These are phyloP conservation scores for Sebastes steindachneri DNA, from an alignment of 2,797 vertebrate genomes.

Conservation along the genomic window DNA sequence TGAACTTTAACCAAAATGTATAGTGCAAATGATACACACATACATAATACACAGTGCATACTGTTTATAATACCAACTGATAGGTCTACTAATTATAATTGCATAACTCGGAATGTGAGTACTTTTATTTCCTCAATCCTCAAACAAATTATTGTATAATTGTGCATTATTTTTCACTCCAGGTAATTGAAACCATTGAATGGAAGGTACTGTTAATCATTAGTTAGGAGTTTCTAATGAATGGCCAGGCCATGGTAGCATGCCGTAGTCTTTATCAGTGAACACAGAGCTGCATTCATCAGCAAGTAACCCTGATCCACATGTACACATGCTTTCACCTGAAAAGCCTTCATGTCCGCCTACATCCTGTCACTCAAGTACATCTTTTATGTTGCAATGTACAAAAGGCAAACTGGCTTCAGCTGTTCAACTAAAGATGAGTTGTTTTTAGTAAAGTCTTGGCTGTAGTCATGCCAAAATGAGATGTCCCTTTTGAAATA, in stretches of 20 bases:
- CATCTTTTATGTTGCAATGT: slow-evolving; percentile 14
- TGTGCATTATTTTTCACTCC: background rate
- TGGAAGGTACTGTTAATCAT: slow-evolving; percentile 44
- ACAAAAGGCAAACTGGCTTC: background rate
- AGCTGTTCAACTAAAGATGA: background rate
- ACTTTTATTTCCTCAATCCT: background rate
- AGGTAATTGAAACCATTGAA: background rate
- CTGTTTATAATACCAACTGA: background rate
- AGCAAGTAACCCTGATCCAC: slow-evolving; percentile 23
- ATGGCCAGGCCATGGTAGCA: slow-evolving; percentile 35
- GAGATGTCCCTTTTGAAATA: background rate
- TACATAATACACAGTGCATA: background rate
- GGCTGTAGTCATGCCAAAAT: background rate
- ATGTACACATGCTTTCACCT: slow-evolving; percentile 35
- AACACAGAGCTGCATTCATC: slow-evolving; percentile 68
- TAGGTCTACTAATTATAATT: background rate
- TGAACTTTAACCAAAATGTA: background rate
- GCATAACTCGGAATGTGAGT: background rate
- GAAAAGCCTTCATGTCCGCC: slow-evolving; percentile 11
- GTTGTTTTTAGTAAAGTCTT: background rate
- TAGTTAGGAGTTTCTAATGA: slow-evolving; percentile 47
- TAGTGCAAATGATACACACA: background rate
- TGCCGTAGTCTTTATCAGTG: slow-evolving; percentile 41
- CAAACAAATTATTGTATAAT: slow-evolving; percentile 1
- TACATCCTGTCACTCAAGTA: background rate